Conservation (phyloP, 2,797 vertebrate genomes). For the Enoplosus armatus region DNA sequence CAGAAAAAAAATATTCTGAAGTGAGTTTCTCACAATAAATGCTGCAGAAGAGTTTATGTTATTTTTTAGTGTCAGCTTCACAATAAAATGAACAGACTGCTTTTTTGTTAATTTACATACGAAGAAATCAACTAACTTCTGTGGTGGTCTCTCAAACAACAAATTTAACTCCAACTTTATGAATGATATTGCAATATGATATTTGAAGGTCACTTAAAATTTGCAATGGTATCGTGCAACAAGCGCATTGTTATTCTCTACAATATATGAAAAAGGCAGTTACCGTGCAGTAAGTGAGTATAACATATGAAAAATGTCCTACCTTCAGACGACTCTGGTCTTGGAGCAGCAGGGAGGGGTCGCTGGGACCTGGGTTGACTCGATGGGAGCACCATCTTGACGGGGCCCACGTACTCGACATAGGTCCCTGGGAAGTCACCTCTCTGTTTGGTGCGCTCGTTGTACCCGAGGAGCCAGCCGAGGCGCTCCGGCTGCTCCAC, state of each 20-base stretch:
- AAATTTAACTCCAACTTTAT: neutral
- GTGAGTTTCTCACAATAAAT: neutral
- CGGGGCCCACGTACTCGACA: slow-evolving; percentile 91
- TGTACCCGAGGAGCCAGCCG: slow-evolving; percentile 94
- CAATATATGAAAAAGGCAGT: neutral
- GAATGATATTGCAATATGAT: neutral
- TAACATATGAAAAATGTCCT: slow-evolving; percentile 9
- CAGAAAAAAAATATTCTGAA: neutral
- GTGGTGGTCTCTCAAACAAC: neutral
- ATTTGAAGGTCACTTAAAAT: neutral
- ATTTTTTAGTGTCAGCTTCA: too few relatives aligned
- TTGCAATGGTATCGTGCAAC: neutral
- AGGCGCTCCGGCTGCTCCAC: slow-evolving; percentile 89
- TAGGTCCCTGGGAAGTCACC: slow-evolving; percentile 96
- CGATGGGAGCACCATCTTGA: slow-evolving; percentile 87
- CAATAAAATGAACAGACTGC: neutral
- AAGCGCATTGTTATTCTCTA: neutral
- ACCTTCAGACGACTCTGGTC: slow-evolving; percentile 76
- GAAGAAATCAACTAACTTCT: neutral
- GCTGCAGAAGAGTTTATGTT: neutral
- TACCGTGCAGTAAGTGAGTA: neutral
- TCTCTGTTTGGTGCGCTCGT: slow-evolving; percentile 93
- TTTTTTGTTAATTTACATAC: neutral
- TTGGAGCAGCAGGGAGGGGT: slow-evolving; percentile 90
- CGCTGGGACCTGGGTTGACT: slow-evolving; percentile 90